phyloP scores from a whole-genome alignment of 2,113 vertebrate genomes.

The Megaceryle torquata region DNA sequence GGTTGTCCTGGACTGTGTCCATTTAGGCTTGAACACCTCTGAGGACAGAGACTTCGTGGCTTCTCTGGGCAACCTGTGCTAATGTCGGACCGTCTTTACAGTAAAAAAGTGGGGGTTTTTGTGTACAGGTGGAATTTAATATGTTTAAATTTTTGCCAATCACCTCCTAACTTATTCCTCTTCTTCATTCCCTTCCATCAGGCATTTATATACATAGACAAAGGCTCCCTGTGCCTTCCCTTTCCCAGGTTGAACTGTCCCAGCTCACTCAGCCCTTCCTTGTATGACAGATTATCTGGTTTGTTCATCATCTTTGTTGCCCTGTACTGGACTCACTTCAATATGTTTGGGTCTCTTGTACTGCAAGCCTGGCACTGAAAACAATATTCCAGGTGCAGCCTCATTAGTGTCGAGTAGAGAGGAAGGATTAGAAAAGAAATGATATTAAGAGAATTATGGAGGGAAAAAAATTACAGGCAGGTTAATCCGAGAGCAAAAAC shows the following conservation, averaged over 20 bases:
- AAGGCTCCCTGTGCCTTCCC: not conserved
- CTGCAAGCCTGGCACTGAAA: not conserved
- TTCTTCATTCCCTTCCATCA: not conserved
- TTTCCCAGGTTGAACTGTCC: not conserved
- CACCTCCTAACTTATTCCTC: not conserved
- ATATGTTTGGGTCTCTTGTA: not conserved
- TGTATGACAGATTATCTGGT: accelerated
- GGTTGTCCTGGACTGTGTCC: not conserved
- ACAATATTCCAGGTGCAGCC: not conserved
- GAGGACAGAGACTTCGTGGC: not conserved
- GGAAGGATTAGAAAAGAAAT: not conserved
- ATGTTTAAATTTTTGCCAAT: not conserved
- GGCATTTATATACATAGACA: not conserved
- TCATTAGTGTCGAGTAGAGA: not conserved
- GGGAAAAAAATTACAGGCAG: not conserved
- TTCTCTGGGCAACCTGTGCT: not conserved
- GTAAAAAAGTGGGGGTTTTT: not conserved
- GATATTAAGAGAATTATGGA: not conserved
- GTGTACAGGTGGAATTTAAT: not conserved
- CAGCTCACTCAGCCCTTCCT: not conserved
- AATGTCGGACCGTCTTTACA: not conserved
- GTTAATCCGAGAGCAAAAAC: not conserved
- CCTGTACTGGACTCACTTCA: not conserved
- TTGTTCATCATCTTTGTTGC: not conserved
- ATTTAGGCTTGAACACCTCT: not conserved